Conservation (phyloP, 1,140 invertebrate genomes). For the Diuraphis noxia region DNA sequence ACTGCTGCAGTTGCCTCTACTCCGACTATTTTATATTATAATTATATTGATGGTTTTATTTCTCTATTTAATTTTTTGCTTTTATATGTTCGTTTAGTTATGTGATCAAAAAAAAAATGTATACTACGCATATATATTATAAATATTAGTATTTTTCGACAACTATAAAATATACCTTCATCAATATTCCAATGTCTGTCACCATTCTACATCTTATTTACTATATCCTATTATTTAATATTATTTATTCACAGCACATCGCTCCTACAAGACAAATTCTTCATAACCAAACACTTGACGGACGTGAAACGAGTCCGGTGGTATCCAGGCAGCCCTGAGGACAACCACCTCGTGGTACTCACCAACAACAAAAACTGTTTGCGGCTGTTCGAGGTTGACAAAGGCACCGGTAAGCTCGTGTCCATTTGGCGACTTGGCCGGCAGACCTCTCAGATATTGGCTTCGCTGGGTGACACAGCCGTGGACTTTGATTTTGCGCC, state of each 20-base stretch:
- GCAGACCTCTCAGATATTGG: constrained; percentile 63
- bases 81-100: background rate
- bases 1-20: background rate
- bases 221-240: background rate
- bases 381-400: constrained; percentile 55
- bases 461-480: constrained; percentile 76
- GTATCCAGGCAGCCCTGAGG: constrained; percentile 78
- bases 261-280: constrained; percentile 67
- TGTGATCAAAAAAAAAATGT: background rate
- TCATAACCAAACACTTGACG: constrained; percentile 62
- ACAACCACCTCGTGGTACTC: constrained; percentile 76
- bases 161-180: background rate
- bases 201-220: too few relatives aligned
- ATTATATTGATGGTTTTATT: background rate
- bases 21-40: background rate
- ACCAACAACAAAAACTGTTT: constrained; percentile 78
- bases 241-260: constrained; percentile 56
- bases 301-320: constrained; percentile 68
- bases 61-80: background rate
- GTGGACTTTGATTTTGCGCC: constrained; percentile 83
- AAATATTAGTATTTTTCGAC: background rate
- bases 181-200: background rate
- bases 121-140: too few relatives aligned
- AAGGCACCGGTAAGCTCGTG: constrained; percentile 57
- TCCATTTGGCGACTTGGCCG: constrained; percentile 66